A percentile compares a stretch with the other conserved stretches of the same genome.
These are phyloP conservation scores for Saccostrea cuccullata DNA, from an alignment of 1,140 invertebrate species.

Conservation along the genomic window DNA sequence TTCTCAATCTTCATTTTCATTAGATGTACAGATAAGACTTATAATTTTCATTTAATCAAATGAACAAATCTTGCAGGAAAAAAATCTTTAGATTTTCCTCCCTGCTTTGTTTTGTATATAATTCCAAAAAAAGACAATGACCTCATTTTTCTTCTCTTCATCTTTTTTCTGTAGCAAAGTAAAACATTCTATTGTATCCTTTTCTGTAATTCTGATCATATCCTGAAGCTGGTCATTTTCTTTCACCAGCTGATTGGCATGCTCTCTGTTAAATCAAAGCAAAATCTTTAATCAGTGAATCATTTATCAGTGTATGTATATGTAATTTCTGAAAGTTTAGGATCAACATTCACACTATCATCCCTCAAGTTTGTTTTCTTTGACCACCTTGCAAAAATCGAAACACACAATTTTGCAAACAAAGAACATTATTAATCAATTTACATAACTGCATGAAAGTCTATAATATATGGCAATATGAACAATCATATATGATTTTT, in stretches of 20 bases:
- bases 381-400: no score
- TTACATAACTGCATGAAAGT: no score
- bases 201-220: conserved; percentile 76
- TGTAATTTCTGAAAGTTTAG: no score
- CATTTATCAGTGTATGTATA: no score
- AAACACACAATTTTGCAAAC: no score
- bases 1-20: neutral
- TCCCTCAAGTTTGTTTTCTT: no score
- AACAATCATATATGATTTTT: neutral
- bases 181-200: conserved; percentile 79
- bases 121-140: conserved; percentile 48
- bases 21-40: neutral
- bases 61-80: neutral
- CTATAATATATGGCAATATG: neutral
- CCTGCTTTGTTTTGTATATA: neutral
- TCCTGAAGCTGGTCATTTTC: conserved; percentile 77
- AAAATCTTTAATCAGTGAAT: no score
- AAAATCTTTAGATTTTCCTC: neutral
- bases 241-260: conserved; percentile 73
- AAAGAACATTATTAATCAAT: no score
- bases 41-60: neutral
- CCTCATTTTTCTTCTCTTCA: conserved; percentile 76
- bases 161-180: conserved; percentile 77
- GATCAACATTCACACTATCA: no score
- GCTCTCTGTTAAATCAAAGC: conserved; percentile 68